Conservation (phyloP, 1,140 invertebrate species). For the Camponotus floridanus region DNA sequence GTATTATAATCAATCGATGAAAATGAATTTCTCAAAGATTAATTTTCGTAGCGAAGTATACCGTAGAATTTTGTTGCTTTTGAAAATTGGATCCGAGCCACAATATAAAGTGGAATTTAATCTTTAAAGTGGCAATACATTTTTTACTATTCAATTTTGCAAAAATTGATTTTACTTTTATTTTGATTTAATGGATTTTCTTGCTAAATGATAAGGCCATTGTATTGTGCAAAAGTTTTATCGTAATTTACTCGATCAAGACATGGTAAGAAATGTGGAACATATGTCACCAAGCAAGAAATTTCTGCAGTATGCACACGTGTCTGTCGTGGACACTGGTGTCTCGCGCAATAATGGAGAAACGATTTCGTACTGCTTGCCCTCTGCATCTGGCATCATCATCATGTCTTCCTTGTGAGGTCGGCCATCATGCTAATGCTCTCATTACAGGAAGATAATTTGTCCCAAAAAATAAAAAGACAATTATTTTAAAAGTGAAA, state of each 20-base stretch:
- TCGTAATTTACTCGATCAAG: slow-evolving; percentile 56
- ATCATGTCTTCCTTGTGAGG: slow-evolving; percentile 31
- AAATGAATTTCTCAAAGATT: background rate
- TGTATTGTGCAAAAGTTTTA: slow-evolving; percentile 44
- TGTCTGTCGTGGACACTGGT: slow-evolving; percentile 46
- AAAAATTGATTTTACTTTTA: slow-evolving; percentile 30
- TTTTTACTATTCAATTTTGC: background rate
- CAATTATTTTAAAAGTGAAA: slow-evolving; percentile 7
- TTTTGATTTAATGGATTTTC: slow-evolving; percentile 14
- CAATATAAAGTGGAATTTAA: slow-evolving; percentile 27
- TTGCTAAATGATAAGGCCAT: background rate
- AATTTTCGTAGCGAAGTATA: background rate
- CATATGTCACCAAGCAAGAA: slow-evolving; percentile 37
- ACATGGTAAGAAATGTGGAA: slow-evolving; percentile 43
- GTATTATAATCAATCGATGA: background rate
- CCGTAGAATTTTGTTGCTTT: background rate
- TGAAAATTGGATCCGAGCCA: background rate
- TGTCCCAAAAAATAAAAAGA: slow-evolving; percentile 8
- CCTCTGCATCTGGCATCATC: slow-evolving; percentile 52
- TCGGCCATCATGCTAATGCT: slow-evolving; percentile 41
- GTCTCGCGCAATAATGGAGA: slow-evolving; percentile 51
- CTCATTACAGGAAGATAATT: slow-evolving; percentile 20
- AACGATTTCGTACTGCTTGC: slow-evolving; percentile 24
- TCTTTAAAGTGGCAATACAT: slow-evolving; percentile 11
- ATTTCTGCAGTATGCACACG: slow-evolving; percentile 62